phyloP scores from a whole-genome alignment of 2,113 vertebrate species.

The Fulica atra region DNA sequence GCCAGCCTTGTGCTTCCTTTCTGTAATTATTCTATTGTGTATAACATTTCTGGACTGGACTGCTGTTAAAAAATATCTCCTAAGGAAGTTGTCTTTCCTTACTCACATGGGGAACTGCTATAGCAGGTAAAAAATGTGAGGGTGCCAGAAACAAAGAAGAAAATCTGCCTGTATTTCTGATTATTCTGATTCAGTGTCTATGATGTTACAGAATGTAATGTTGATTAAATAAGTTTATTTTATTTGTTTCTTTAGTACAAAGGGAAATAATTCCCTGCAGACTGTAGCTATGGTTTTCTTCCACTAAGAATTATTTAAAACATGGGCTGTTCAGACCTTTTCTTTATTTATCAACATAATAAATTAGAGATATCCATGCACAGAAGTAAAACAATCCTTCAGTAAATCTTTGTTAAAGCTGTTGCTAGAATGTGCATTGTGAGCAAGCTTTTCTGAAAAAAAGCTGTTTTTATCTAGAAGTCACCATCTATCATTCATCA shows the following conservation, averaged over 20 bases:
- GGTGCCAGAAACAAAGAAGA: not conserved
- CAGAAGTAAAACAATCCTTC: not conserved
- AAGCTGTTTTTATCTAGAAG: not conserved
- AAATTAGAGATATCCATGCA: not conserved
- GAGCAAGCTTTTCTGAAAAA: not conserved
- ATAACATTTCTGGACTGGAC: not conserved
- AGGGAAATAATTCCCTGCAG: not conserved
- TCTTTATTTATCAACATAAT: not conserved
- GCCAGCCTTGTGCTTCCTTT: not conserved
- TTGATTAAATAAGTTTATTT: not conserved
- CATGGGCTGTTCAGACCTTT: not conserved
- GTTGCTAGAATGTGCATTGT: not conserved
- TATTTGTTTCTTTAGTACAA: not conserved
- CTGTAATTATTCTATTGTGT: not conserved
- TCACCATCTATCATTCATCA: not conserved
- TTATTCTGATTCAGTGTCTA: not conserved
- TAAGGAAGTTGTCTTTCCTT: not conserved
- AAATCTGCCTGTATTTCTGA: not conserved
- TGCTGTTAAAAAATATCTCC: not conserved
- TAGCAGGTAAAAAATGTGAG: not conserved
- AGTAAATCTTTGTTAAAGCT: not conserved
- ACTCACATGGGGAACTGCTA: not conserved
- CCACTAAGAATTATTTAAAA: not conserved
- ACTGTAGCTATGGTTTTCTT: not conserved
- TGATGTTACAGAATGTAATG: not conserved